Evolutionary conservation across 37 sponge, comb jelly and placozoan species (phyloP).

Genomic region (Corticium candelabrum): DNA sequence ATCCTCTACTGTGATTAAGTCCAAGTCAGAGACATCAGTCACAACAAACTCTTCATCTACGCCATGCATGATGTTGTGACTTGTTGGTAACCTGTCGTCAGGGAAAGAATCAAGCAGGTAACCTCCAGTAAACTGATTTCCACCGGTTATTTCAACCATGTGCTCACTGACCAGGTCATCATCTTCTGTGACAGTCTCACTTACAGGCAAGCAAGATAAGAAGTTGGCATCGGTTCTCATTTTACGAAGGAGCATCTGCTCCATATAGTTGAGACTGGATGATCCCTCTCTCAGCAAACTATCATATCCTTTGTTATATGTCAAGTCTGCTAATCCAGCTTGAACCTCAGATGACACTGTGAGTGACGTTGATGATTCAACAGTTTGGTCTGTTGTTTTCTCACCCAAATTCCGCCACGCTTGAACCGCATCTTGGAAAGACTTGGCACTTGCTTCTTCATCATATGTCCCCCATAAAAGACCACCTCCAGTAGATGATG

Average conservation of each 20-base stretch:
- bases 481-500: neutral
- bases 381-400: too few species aligned
- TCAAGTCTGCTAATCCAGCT: too few species aligned
- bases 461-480: neutral
- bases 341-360: too few species aligned
- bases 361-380: too few species aligned
- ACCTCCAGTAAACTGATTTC: too few species aligned
- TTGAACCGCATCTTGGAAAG: neutral
- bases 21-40: too few species aligned
- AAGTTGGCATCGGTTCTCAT: neutral
- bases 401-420: neutral
- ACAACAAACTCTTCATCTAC: constrained; percentile 1
- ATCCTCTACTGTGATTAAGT: too few species aligned
- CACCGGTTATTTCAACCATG: too few species aligned
- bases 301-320: too few species aligned
- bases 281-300: neutral
- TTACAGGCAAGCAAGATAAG: neutral
- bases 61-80: neutral
- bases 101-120: neutral
- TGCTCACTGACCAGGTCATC: neutral
- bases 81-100: neutral
- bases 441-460: neutral
- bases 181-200: neutral
- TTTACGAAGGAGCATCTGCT: neutral
- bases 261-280: neutral